Percentiles rank a stretch among this genome's conserved stretches.
Conservation (phyloP, 2,113 vertebrate species). For the Nothocercus julius region DNA sequence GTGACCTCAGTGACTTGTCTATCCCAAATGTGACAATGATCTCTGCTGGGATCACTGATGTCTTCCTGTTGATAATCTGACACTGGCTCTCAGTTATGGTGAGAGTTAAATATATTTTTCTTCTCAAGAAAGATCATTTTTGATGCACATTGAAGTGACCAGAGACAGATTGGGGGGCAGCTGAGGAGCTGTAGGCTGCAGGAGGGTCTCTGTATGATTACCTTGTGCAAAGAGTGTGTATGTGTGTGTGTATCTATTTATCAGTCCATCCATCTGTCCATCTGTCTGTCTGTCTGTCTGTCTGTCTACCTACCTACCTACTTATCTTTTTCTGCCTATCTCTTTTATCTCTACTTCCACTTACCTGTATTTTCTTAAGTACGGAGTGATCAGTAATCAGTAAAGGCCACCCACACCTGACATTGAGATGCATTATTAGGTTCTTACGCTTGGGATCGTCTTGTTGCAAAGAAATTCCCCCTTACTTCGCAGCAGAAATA, state of each 20-base stretch:
- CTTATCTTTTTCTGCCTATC: not conserved
- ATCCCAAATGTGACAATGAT: not conserved
- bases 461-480: not conserved
- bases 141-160: not conserved
- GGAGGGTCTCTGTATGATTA: not conserved
- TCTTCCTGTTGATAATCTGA: not conserved
- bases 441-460: not conserved
- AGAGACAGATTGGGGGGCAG: rapidly evolving
- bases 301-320: not conserved
- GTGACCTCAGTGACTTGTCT: not conserved
- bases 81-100: not conserved
- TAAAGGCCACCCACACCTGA: not conserved
- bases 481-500: slow-evolving; percentile 12
- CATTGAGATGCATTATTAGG: not conserved
- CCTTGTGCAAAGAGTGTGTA: not conserved
- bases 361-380: not conserved
- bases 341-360: not conserved
- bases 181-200: not conserved
- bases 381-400: not conserved
- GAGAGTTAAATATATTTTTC: not conserved
- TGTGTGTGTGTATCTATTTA: not conserved
- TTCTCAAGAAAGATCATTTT: not conserved
- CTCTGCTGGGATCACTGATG: not conserved
- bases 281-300: not conserved
- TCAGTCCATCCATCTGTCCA: not conserved